These are phyloP conservation scores for Microctenopoma stevenorrisi DNA, from an alignment of 2,797 vertebrate species.

Conservation along the genomic window DNA sequence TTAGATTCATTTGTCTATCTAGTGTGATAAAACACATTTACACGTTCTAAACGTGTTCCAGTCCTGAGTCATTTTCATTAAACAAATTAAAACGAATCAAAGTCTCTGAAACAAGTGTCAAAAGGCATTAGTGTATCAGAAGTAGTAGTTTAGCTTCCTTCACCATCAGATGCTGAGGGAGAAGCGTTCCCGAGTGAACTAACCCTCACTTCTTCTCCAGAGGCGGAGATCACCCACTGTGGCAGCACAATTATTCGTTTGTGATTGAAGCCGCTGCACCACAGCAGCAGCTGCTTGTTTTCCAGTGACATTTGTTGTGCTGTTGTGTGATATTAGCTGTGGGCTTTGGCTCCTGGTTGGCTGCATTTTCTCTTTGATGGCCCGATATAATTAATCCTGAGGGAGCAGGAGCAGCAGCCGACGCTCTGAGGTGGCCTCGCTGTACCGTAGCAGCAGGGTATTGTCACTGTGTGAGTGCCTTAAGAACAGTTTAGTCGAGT, in stretches of 20 bases:
- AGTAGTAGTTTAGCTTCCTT: background rate
- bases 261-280: conserved; percentile 14
- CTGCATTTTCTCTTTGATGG: conserved; percentile 42
- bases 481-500: no score
- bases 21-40: no score
- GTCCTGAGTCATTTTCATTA: no score
- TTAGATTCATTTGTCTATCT: no score
- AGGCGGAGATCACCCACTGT: no score
- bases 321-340: conserved; percentile 41
- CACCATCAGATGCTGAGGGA: background rate
- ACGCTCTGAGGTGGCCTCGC: conserved; percentile 7
- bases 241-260: no score
- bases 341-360: conserved; percentile 27
- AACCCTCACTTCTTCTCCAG: background rate
- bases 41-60: no score
- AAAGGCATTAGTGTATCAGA: background rate
- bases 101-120: background rate
- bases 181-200: background rate
- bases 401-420: conserved; percentile 39
- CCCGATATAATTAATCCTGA: conserved; percentile 52
- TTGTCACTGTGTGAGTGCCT: background rate
- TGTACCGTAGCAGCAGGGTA: background rate
- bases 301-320: conserved; percentile 31
- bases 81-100: no score
- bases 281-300: conserved; percentile 8